Base-by-base conservation (phyloP, 2,797 vertebrate genomes). In the Serranus cabrilla region DNA sequence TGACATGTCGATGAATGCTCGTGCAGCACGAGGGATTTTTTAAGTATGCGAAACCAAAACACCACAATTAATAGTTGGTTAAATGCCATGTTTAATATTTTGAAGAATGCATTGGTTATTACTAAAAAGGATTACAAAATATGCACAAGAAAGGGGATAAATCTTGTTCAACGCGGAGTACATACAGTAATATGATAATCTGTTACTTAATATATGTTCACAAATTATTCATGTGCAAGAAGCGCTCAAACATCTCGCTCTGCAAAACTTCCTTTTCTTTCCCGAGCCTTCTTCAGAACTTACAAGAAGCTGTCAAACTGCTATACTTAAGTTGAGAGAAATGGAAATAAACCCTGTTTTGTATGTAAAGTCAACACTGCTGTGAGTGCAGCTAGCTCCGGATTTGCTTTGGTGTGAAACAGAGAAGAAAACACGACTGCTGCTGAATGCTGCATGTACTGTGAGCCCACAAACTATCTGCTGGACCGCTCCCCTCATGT, bases 71-170 rank as follows among this genome's bases (percentile, higher is more conserved):
- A 75, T 67, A 78, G 81, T 83, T 89, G 91, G 82, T 89, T 93
- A 93, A 87, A 93, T 89, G 74, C 80, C 80, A 87, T 25, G 81
- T 95, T 95, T 95, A 95, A 89, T 95, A 75, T 90, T 86, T 91
- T 76, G 76, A 88, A 85, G 86, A 91, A 87, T 86, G 85, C 82
- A 83, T 78, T 83, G 89, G 83, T 92, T 90, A 90, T 82, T 92
- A 87, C 81, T 89, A 89, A 88, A 92, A 91, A 61, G 85, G 90
- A 90, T 90, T 94, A 94, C 89, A 95, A 95, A 95, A 95, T 88
- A 94, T 76, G 82, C 58, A 59, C 89, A 85, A 79, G 86, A 90
- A 82, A 92, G 88, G 84, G 86, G 84, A 75, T 78, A 81, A 81
- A 90, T 84, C 78, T 77, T 84, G 69, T 87, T 91, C 74, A 93